Percentiles rank a stretch among this genome's conserved stretches.
phyloP scores from a whole-genome alignment of 2,113 vertebrate genomes.

The Meriones unguiculatus region DNA sequence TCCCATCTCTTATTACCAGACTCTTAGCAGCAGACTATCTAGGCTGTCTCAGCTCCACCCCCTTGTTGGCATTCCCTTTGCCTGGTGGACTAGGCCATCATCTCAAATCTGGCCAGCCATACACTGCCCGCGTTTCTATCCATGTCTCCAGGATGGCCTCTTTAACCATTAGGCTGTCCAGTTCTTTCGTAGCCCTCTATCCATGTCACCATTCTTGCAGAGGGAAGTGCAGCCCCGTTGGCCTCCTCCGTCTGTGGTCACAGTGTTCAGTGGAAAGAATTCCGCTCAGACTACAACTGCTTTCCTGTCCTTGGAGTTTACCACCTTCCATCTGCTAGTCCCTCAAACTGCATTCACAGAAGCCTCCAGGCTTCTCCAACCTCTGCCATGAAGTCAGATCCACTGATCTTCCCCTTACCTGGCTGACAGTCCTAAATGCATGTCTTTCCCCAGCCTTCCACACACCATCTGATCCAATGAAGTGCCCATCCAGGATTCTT shows the following conservation, averaged over 20 bases:
- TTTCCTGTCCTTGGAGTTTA: neutral
- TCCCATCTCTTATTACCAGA: neutral
- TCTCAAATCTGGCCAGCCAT: neutral
- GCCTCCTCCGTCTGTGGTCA: neutral
- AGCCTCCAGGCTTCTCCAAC: neutral
- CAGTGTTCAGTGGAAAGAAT: neutral
- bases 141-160: neutral
- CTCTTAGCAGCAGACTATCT: neutral
- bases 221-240: neutral
- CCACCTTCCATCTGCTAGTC: neutral
- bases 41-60: neutral
- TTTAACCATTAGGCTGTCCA: neutral
- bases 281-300: neutral
- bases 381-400: neutral
- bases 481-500: neutral
- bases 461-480: conserved; percentile 2
- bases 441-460: neutral
- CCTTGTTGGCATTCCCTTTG: neutral
- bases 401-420: neutral
- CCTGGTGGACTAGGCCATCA: neutral
- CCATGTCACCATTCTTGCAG: neutral
- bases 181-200: conserved; percentile 17
- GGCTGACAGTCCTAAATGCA: neutral
- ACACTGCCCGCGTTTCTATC: neutral
- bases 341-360: neutral